Base-by-base conservation (phyloP, 2,888 invertebrate species). In the Drosophila anomelani region DNA sequence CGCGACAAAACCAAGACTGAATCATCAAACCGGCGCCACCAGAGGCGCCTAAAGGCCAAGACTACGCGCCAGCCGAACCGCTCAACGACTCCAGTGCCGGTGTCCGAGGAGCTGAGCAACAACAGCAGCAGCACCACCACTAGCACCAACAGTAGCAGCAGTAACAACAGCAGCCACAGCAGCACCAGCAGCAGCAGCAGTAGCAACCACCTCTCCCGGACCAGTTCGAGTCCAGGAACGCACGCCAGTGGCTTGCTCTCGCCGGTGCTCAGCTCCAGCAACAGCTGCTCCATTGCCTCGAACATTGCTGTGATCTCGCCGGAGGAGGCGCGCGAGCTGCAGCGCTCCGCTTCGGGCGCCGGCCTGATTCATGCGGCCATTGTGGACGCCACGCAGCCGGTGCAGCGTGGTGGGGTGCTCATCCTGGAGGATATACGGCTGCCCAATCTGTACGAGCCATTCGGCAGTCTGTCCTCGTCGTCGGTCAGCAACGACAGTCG, bases 401-500 rank as follows among this genome's bases (percentile, higher is more conserved):
- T 75, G 12, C 68, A 66, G 15, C 58, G 70, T 0, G 66, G 80
- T 3, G 71, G 59, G 0, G 85, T 84, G 10, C 59, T 75, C 15
- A 84, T 84, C 8, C 55, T 84, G 47, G 83, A 84, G 69, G 75
- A 87, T n/a, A 85, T 87, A n/a, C 20, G 70, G 29, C 29, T 84
- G 62, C 82, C 88, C 36, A 79, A 78, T 53, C 59, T 75, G 15
- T 85, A 79, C 6, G 63, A 75, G 34, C 44, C 46, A 10, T 47
- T 49, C 9, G 38, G 46, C 8, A 32, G 73, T 15, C 20, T 53
- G 34, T 53, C 29, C 23, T 41, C 17, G 7, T 44, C 62, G n/a
- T 54, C 67, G 12, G 61, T 43, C 26, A 59, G 61, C 34, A 75
- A 63, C 17, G 49, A 64, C 1, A 69, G 57, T 23, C 54, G 58